Base-by-base conservation (phyloP, 2,888 invertebrate genomes). In the Andrena camellia region DNA sequence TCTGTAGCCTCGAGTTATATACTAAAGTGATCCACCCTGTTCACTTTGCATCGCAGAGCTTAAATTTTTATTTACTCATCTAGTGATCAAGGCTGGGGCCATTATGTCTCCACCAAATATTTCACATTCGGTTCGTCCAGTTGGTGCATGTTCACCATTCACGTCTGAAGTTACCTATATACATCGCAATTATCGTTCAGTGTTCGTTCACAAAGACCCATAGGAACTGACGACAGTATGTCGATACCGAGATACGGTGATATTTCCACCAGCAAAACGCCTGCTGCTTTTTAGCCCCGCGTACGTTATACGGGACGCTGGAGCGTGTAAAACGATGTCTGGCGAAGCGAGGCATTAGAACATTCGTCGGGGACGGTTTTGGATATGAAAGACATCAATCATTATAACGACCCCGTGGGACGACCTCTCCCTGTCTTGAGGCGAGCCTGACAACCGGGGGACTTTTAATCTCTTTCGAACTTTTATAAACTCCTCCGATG, bases 311-410 rank as follows among this genome's bases (percentile, higher is more conserved):
- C 63, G 62, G 48, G 50, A 67, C n/a, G 50, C 70, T 74, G 70
- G 69, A 72, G 78, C 82, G 70, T 70, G 82, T 78, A 74, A 75
- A 78, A 70, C 78, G 83, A 20, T 59, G 74, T 42, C 67, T 60
- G 78, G 48, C 78, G 80, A 75, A 66, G 69, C 71, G 66, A 69
- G 81, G 69, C 82, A 78, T 83, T 74, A 74, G 82, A 84, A 79
- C 79, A 84, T 62, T 84, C 84, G 81, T 78, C 74, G 78, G 48
- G 52, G 79, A 78, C 81, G 82, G 67, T 76, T 81, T 81, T 82
- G 81, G 84, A 84, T 84, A 86, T 86, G 81, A 84, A 79, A 74
- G 78, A 79, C 85, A 86, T 86, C 86, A 82, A 86, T 86, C 86
- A 86, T 86, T 86, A 82, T 86, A 85, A 86, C 82, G 86, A 84